A percentile compares a stretch with the other conserved stretches of the same genome.
Evolutionary conservation across 2,113 vertebrate genomes (phyloP).

Genomic region (Rhinolophus ferrumequinum): DNA sequence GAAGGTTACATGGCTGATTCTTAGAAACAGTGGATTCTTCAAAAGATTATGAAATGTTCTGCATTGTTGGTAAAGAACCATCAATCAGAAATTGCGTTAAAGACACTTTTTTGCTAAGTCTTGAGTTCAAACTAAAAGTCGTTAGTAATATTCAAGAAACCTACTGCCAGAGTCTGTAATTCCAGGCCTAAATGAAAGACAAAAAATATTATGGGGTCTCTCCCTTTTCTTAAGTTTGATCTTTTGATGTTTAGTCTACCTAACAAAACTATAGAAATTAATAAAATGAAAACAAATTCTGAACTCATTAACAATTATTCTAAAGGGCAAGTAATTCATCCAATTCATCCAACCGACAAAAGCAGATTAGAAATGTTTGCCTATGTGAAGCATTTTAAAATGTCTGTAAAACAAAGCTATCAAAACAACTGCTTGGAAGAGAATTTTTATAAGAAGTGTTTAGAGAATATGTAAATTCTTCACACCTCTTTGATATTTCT

Average conservation of each 20-base stretch:
- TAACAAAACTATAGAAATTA: background rate
- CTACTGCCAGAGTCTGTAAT: background rate
- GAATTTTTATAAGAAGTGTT: background rate
- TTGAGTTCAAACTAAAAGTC: background rate
- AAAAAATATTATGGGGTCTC: background rate
- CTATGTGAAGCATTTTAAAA: background rate
- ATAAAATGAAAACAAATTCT: background rate
- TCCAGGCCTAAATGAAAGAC: background rate
- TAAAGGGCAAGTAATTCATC: background rate
- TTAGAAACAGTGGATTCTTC: background rate
- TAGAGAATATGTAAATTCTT: background rate
- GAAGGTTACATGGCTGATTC: background rate
- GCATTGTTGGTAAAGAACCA: background rate
- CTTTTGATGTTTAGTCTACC: background rate
- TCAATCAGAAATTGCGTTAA: background rate
- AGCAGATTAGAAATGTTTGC: background rate
- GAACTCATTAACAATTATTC: background rate
- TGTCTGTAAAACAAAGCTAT: conserved; percentile 13
- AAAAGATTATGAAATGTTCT: background rate
- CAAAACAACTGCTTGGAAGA: background rate
- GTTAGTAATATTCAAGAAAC: background rate
- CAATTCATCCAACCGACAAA: background rate
- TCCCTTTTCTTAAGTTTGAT: background rate
- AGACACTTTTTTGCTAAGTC: conserved; percentile 33
- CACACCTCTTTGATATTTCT: background rate